phyloP scores from a whole-genome alignment of 2,113 vertebrate genomes.

The Sceloporus undulatus region DNA sequence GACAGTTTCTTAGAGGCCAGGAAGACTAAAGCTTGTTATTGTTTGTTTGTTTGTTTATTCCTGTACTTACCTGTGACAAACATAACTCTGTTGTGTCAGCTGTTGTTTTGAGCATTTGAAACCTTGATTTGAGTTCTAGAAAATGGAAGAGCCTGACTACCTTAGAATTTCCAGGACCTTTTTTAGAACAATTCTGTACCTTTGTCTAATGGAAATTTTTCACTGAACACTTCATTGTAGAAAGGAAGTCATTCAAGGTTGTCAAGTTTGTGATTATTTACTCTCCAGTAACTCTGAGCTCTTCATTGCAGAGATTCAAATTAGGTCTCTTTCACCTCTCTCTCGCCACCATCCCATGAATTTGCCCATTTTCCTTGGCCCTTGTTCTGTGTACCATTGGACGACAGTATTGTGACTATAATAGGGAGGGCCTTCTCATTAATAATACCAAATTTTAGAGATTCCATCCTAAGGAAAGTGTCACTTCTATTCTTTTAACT shows the following conservation, averaged over 20 bases:
- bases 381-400: background rate
- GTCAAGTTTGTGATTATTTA: background rate
- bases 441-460: background rate
- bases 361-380: background rate
- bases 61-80: background rate
- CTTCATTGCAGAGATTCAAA: background rate
- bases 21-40: background rate
- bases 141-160: background rate
- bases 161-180: background rate
- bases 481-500: background rate
- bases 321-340: background rate
- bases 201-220: background rate
- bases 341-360: background rate
- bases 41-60: background rate
- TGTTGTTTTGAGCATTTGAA: background rate
- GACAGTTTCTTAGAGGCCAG: background rate
- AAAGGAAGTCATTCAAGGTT: background rate
- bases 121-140: too few species aligned
- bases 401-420: background rate
- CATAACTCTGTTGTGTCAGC: background rate
- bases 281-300: background rate
- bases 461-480: background rate
- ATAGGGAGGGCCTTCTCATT: background rate
- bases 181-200: background rate
- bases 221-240: background rate